Evolutionary conservation across 2,888 invertebrate genomes (phyloP).

Genomic region (Palloptera scutellata): DNA sequence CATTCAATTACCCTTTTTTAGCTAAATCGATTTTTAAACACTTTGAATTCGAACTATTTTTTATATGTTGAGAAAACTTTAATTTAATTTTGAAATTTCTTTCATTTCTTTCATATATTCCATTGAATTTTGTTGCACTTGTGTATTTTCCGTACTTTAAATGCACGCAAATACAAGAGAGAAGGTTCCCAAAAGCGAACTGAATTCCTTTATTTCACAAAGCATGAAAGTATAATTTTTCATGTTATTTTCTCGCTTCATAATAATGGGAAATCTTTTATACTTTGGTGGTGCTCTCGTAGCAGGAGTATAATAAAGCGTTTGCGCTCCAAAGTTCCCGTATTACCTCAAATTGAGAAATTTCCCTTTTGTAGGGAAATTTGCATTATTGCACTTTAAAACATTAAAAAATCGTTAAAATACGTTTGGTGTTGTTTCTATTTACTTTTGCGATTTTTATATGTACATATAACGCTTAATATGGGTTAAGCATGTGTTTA

Average conservation of each 20-base stretch:
- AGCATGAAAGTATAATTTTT: slow-evolving; percentile 1
- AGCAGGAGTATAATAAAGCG: neutral
- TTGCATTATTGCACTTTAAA: neutral
- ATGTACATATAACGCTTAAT: slow-evolving; percentile 22
- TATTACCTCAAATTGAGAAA: neutral
- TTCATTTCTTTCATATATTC: slow-evolving; percentile 1
- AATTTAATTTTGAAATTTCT: neutral
- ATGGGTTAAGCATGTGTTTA: slow-evolving; percentile 38
- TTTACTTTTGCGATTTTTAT: slow-evolving; percentile 4
- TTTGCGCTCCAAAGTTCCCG: neutral
- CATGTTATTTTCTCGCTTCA: slow-evolving; percentile 11
- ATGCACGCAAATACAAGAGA: slow-evolving; percentile 26
- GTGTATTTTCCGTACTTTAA: neutral
- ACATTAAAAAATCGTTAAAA: neutral
- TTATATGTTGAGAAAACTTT: no score
- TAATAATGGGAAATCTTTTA: slow-evolving; percentile 23
- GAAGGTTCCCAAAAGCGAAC: slow-evolving; percentile 31
- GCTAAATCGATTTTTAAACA: no score
- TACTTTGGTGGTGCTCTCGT: neutral
- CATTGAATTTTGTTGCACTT: slow-evolving; percentile 6
- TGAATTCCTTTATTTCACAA: slow-evolving; percentile 26
- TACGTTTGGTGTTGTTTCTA: neutral
- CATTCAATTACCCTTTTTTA: no score
- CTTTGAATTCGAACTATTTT: no score
- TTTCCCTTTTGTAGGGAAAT: slow-evolving; percentile 16